Evolutionary conservation across 1,140 invertebrate genomes (phyloP), one percentile per base, ranked within the genome.

Genomic region (Polypedilum pembai): DNA sequence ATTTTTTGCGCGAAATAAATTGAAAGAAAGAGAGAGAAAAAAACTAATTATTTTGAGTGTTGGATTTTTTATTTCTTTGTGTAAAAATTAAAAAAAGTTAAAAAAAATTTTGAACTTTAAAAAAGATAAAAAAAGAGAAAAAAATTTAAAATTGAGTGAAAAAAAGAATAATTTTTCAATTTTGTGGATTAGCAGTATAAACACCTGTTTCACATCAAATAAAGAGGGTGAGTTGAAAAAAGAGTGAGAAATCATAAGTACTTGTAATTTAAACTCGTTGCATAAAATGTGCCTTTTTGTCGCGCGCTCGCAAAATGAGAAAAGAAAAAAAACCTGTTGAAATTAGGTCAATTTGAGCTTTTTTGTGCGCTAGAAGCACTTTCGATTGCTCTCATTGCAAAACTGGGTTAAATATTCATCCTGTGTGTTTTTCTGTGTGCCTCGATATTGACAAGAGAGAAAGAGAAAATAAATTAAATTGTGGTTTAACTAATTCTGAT

Each of bases 251-350:
- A 33, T 33, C 24, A 33, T 33, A 33, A 33, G 24, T 33, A 5
- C 24, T 33, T 33, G 24, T 33, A 33, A 33, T 33, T 33, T 33
- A 5, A 33, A 5, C 24, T 5, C 24, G 24, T 33, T 33, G 24
- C 41, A 45, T 45, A 56, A 56, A 56, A 56, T n/a, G 4, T 56
- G 45, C 45, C 41, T 45, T 45, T 45, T 8, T n/a, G n/a, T 56
- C 65, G 20, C 65, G 18, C 17, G 65, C 17, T 18, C n/a, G 7
- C 17, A 69, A 69, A 69, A 69, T 56, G 45, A 56, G 65, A 17
- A 66, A 18, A 18, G 20, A 69, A 69, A 69, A 66, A 66, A 21
- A 69, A 69, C 65, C 65, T 69, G 65, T 69, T 69, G 65, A 69
- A 69, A 69, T 69, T 69, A 69, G 65, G 65, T 69, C 65, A 69